Evolutionary conservation across 2,888 invertebrate species (phyloP), one percentile per base, ranked within the genome.

Genomic region (Callyntrura guangdongensis): DNA sequence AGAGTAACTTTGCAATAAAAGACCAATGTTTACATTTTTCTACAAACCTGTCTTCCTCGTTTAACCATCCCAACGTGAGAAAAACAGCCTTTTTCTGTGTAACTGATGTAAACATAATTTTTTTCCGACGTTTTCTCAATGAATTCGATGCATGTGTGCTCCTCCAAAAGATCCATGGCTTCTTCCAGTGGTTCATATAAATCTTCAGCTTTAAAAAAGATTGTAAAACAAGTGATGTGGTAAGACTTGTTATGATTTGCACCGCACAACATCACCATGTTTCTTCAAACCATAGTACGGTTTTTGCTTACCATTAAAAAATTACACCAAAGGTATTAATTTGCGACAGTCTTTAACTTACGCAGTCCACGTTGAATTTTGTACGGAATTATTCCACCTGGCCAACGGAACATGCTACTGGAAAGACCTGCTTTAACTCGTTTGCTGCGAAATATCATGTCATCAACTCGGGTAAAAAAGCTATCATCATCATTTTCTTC

Each of bases 1-100:
- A n/a, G n/a, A 53, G 53, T 53, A 53, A 53, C 9, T 53, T 53
- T 45, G 74, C 20, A n/a, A 77, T 2, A 27, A 8, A 69, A 49
- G 22, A 74, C 49, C 0, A 67, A 64, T 79, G 82, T 88, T 89
- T 81, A 72, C 86, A 81, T 69, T 86, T 86, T 87, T 53, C 47
- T 86, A 64, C 69, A 49, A 90, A 91, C 92, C 92, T 91, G 91
- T 91, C 77, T 92, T 69, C 92, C 91, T 82, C 92, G 90, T 69
- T 91, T 79, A 67, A 91, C 88, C 86, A 91, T 91, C 6, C 91
- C 91, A 22, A 92, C 92, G 84, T 92, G 92, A 84, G 92, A 90
- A 89, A 90, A 92, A 91, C 91, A 92, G 49, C 90, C 91, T 53
- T 82, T 79, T 82, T 91, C 86, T 47, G 83, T 89, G 89, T 91